Percentiles rank a stretch among this genome's conserved stretches.
phyloP scores from a whole-genome alignment of 2,888 invertebrate genomes.

The Callinectes sapidus region DNA sequence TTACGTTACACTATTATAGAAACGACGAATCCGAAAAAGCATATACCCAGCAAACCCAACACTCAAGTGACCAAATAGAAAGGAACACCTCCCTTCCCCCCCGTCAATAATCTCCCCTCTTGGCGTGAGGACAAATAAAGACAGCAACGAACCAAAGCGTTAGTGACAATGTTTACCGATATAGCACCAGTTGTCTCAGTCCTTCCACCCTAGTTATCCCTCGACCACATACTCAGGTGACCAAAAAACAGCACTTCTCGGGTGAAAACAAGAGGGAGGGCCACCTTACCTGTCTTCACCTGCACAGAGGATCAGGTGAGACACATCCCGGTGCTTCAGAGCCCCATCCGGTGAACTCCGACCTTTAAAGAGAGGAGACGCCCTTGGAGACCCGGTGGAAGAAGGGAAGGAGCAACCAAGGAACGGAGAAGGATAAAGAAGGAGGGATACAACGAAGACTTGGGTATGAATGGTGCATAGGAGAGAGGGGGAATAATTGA shows the following conservation, averaged over 20 bases:
- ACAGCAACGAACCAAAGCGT: not conserved
- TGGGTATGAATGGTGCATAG: not conserved
- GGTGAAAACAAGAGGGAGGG: conserved; percentile 1
- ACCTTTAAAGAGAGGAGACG: conserved; percentile 11
- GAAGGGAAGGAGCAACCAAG: not conserved
- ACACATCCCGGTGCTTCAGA: conserved; percentile 18
- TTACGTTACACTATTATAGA: too few relatives aligned
- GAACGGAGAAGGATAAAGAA: not conserved
- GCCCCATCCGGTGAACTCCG: conserved; percentile 29
- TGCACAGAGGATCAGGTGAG: conserved; percentile 1
- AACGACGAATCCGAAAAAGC: too few relatives aligned
- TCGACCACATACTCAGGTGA: conserved; percentile 14
- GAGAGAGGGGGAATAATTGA: not conserved
- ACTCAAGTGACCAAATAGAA: not conserved
- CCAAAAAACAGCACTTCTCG: conserved; percentile 5
- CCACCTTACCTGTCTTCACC: conserved; percentile 19
- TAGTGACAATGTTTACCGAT: not conserved
- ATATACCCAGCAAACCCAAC: too few relatives aligned
- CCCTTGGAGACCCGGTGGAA: conserved; percentile 24
- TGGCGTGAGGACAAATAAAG: not conserved
- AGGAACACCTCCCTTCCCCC: not conserved
- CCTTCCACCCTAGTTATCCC: not conserved
- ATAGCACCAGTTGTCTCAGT: not conserved
- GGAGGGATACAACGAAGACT: not conserved
- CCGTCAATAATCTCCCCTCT: not conserved